Evolutionary conservation across 2,797 vertebrate species (phyloP), one percentile per base, ranked within the genome.

Genomic region (Pseudomugil tenellus): DNA sequence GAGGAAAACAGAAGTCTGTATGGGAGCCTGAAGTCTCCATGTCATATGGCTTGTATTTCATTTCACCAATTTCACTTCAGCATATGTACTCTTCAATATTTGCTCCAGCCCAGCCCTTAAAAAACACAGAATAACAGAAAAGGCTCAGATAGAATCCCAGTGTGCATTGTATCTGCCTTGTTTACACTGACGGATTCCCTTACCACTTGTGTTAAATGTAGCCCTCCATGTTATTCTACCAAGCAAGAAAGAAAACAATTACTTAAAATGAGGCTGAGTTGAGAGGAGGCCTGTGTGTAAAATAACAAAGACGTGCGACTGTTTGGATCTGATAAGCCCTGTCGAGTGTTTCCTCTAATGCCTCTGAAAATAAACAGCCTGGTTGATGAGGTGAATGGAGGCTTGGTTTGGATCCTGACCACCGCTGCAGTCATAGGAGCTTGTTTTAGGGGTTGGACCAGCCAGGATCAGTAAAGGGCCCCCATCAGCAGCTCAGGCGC

Each of bases 361-460:
- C 90, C 87, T 93, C 86, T 89, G 86, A 93, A 94, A 94, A 93
- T 92, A 94, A 93, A 93, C 92, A 90, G 85, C 88, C 32, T 73
- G 70, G 67, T 74, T 80, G 74, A 86, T 76, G 85, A 89, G 86
- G 85, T 93, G 93, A 94, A 94, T 92, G 81, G 89, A 88, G 72
- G 84, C 92, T 91, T 90, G 92, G 91, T 92, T 89, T 89, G 69
- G 84, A 73, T 78, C 59, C 70, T 76, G 73, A 92, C 91, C 83
- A 63, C 90, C 70, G 87, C 80, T 48, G 69, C 79, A 75, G 80
- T 83, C n/a, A 66, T 43, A 26, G 67, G 79, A 89, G 91, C 90
- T 92, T 91, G 87, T 91, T 90, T 92, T 90, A 88, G 84, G 87
- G 87, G 89, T 68, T 68, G 85, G 84, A 85, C 82, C 82, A 17